Evolutionary conservation across 2,113 vertebrate genomes (phyloP), one percentile per base, ranked within the genome.

Genomic region (Speoplatyrhinus poulsoni): DNA sequence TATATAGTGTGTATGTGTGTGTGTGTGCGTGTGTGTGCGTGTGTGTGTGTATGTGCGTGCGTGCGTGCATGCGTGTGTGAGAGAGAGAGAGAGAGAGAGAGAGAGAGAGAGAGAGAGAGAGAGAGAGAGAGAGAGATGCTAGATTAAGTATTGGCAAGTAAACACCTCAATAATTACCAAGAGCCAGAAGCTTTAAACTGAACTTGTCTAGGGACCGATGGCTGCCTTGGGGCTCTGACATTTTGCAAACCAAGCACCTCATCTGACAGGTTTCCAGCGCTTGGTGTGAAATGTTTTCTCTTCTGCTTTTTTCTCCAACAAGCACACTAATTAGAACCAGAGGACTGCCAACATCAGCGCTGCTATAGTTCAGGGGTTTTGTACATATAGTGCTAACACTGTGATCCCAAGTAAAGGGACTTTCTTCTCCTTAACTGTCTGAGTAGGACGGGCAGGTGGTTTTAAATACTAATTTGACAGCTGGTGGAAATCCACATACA

Each of bases 391-490:
- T 80, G 74, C 52, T 60, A 71, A 77, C 62, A 68, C 11, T 72
- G 67, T 61, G 8, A 77, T 67, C 50, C 55, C 54, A 61, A 76
- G 70, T 53, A 62, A 90, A 81, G 82, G 83, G 36, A 69, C 80
- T 81, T 86, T 87, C 70, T 85, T 73, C 79, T 84, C 70, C 70
- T 77, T 84, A 86, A 88, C 85, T 88, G 77, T 90, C 73, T 87
- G 83, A 79, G 73, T 77, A 68, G 70, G 73, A 75, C 59, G 73
- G 74, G 85, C 90, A 90, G 87, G 87, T 90, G 88, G 84, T 80
- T 83, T 65, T 63, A 80, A 2, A 85, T 70, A 69, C 72, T 72
- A 67, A 60, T 75, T 86, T 87, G 80, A 83, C 79, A 85, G 81
- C 75, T 83, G 73, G 65, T 80, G 9, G 67, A 60, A 63, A 72